A percentile compares a stretch with the other conserved stretches of the same genome.
Evolutionary conservation across 1,140 invertebrate genomes (phyloP).

Genomic region (Arion vulgaris): DNA sequence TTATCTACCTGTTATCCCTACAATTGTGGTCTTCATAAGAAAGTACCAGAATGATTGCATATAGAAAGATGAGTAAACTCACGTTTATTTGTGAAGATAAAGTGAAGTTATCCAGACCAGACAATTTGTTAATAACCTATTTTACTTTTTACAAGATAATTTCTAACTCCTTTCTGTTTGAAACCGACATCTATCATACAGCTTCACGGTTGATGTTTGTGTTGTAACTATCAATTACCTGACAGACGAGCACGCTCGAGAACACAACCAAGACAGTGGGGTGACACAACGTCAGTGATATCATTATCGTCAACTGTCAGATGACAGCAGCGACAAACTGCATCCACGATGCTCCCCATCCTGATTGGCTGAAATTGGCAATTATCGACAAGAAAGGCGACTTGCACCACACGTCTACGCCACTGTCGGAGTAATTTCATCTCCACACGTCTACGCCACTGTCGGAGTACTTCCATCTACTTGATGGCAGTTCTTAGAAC

Average conservation of each 20-base stretch:
- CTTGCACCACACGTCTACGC: background rate
- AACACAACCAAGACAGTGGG: background rate
- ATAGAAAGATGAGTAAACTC: background rate
- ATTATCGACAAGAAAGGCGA: constrained; percentile 1
- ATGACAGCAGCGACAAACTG: background rate
- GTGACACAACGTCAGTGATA: background rate
- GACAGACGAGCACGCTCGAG: background rate
- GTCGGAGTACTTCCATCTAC: background rate
- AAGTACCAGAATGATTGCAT: background rate
- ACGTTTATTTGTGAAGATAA: background rate
- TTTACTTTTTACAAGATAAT: background rate
- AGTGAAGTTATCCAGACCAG: background rate
- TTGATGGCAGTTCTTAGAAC: background rate
- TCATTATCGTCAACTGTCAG: background rate
- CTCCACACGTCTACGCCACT: background rate
- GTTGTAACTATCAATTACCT: constrained; percentile 9
- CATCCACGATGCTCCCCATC: background rate
- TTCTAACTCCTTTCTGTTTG: background rate
- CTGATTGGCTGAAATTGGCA: constrained; percentile 14
- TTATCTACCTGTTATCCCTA: background rate
- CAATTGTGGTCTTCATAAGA: background rate
- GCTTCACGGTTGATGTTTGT: background rate
- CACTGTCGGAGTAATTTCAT: background rate
- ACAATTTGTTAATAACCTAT: constrained; percentile 2
- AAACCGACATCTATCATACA: background rate